Conservation (phyloP, 2,888 invertebrate genomes). For the Polyommatus iphigenia region DNA sequence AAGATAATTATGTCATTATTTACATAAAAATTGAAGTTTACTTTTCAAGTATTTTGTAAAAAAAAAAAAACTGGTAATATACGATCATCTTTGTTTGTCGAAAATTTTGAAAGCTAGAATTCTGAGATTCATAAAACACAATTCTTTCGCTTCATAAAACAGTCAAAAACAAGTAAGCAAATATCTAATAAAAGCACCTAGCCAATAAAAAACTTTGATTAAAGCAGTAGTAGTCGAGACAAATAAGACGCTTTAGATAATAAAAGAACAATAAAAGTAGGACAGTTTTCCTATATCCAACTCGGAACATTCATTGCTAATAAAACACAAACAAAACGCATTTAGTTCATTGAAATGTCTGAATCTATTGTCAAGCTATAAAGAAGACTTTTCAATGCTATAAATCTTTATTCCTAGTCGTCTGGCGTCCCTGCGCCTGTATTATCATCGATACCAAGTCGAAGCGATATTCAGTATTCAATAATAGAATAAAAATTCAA, state of each 20-base stretch:
- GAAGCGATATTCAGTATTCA: slow-evolving; percentile 35
- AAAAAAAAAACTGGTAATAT: too few relatives aligned
- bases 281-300: slow-evolving; percentile 19
- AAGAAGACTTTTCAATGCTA: slow-evolving; percentile 37
- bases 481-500: slow-evolving; percentile 34
- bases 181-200: slow-evolving; percentile 11
- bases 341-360: slow-evolving; percentile 37
- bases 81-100: too few relatives aligned
- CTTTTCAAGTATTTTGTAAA: too few relatives aligned
- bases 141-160: neutral
- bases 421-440: slow-evolving; percentile 38
- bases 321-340: slow-evolving; percentile 31
- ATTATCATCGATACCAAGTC: slow-evolving; percentile 38
- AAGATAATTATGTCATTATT: too few relatives aligned
- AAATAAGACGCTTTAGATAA: slow-evolving; percentile 25
- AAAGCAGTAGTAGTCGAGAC: slow-evolving; percentile 4
- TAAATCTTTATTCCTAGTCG: slow-evolving; percentile 40
- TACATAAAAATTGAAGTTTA: too few relatives aligned
- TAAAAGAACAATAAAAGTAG: slow-evolving; percentile 26
- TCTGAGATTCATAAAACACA: neutral
- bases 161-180: neutral
- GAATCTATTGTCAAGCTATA: slow-evolving; percentile 37
- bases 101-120: neutral
- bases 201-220: slow-evolving; percentile 22
- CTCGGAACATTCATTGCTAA: slow-evolving; percentile 27